Evolutionary conservation across 1,140 invertebrate genomes (phyloP).

Genomic region (Elymnias hypermnestra): DNA sequence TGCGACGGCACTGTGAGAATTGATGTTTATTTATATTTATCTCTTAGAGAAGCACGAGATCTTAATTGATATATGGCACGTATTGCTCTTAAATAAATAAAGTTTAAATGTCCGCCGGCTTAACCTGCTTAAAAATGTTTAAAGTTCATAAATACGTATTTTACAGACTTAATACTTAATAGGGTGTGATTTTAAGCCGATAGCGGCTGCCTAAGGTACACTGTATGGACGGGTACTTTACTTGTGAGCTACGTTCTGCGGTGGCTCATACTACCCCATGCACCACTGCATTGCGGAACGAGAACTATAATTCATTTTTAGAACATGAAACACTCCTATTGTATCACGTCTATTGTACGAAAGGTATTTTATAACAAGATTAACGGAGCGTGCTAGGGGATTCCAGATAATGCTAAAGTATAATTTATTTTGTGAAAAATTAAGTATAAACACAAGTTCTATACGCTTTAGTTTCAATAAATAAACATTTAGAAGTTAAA

Average conservation of each 20-base stretch:
- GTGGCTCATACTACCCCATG: slow-evolving; percentile 43
- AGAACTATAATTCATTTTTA: slow-evolving; percentile 65
- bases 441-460: background rate
- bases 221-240: slow-evolving; percentile 6
- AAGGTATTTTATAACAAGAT: slow-evolving; percentile 48
- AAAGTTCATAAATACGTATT: too few relatives aligned
- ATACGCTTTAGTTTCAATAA: background rate
- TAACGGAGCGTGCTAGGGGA: slow-evolving; percentile 36
- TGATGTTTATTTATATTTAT: too few relatives aligned
- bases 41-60: too few relatives aligned
- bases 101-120: too few relatives aligned
- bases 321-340: slow-evolving; percentile 55
- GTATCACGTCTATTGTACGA: slow-evolving; percentile 53
- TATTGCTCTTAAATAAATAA: too few relatives aligned
- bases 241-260: slow-evolving; percentile 20
- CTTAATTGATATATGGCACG: too few relatives aligned
- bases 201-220: slow-evolving; percentile 4
- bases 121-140: too few relatives aligned
- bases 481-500: too few relatives aligned
- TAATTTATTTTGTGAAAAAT: slow-evolving; percentile 12
- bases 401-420: slow-evolving; percentile 18
- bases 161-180: too few relatives aligned
- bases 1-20: too few relatives aligned
- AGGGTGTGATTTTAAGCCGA: background rate
- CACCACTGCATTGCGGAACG: slow-evolving; percentile 67